Percentiles rank a stretch among this genome's conserved stretches.
phyloP scores from a whole-genome alignment of 2,113 vertebrate genomes.

The Rhizomys pruinosus region DNA sequence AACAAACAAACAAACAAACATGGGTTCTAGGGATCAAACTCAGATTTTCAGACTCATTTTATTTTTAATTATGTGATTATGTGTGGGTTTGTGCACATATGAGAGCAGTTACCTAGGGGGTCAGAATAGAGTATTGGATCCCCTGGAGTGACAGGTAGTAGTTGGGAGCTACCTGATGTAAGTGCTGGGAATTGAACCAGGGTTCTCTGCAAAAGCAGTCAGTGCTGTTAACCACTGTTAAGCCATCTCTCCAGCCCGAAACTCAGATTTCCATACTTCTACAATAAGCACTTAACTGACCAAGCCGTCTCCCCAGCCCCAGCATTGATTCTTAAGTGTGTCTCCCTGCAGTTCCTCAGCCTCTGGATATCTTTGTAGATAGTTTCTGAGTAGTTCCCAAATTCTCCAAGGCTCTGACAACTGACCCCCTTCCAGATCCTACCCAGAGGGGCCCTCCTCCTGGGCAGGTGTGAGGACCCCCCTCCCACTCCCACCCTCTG shows the following conservation, averaged over 20 bases:
- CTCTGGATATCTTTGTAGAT: not conserved
- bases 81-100: too few species aligned
- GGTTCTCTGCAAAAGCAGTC: too few species aligned
- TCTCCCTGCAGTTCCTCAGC: not conserved
- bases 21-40: not conserved
- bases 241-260: too few species aligned
- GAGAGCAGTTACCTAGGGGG: too few species aligned
- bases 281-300: not conserved
- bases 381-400: not conserved
- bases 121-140: too few species aligned
- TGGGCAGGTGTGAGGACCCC: not conserved
- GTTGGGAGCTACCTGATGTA: too few species aligned
- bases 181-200: too few species aligned
- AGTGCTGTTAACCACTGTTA: too few species aligned
- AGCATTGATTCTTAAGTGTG: not conserved
- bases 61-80: too few species aligned
- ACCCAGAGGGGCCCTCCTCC: not conserved
- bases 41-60: not conserved
- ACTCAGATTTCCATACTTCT: not conserved
- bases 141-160: too few species aligned
- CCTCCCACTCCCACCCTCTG: accelerated
- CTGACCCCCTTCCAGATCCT: not conserved
- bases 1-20: too few species aligned
- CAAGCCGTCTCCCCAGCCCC: not conserved
- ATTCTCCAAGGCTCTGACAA: not conserved